Evolutionary conservation across 2,797 vertebrate genomes (phyloP).

Genomic region (Dromococcyx pavoninus): DNA sequence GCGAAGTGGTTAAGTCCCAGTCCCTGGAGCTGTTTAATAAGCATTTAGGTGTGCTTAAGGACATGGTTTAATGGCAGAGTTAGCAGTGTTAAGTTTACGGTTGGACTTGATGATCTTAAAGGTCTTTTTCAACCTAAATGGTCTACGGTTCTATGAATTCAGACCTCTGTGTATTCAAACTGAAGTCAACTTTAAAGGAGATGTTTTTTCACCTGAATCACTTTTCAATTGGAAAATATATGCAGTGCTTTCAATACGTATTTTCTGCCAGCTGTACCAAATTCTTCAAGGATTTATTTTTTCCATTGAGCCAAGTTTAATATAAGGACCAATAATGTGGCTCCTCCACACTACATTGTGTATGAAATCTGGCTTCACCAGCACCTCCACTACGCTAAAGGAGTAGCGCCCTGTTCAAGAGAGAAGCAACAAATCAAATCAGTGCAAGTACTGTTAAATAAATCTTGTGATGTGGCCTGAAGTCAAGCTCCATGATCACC

Average conservation of each 20-base stretch:
- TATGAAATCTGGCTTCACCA: neutral
- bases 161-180: neutral
- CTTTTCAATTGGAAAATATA: neutral
- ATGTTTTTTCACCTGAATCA: neutral
- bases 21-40: too few species aligned
- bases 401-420: neutral
- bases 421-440: neutral
- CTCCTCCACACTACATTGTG: neutral
- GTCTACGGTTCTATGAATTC: too few species aligned
- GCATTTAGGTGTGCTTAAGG: too few species aligned
- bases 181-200: neutral
- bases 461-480: neutral
- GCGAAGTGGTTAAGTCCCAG: too few species aligned
- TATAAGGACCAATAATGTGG: accelerated
- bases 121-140: too few species aligned
- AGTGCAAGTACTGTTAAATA: neutral
- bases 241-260: neutral
- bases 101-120: too few species aligned
- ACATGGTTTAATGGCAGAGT: too few species aligned
- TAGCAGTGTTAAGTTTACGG: too few species aligned
- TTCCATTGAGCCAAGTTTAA: neutral
- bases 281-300: neutral
- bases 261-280: neutral
- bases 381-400: neutral
- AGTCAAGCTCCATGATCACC: neutral